A percentile compares a stretch with the other conserved stretches of the same genome.
Evolutionary conservation across 2,888 invertebrate species (phyloP).

Genomic region (Drosophila quinaria): DNA sequence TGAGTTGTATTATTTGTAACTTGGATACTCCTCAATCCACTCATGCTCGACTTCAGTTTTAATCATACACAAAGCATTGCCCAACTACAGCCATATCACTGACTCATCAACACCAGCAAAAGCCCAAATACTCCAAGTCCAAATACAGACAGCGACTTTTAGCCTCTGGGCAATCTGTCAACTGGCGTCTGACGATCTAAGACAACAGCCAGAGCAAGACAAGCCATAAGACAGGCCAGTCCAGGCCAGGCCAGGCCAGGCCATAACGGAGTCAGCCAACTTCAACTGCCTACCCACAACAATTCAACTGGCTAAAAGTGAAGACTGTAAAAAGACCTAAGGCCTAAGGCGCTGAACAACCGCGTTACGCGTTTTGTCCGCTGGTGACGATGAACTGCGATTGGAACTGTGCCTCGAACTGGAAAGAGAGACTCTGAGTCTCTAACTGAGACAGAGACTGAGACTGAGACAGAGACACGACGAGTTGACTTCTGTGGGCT

Average conservation of each 20-base stretch:
- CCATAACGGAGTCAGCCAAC: slow-evolving; percentile 12
- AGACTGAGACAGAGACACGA: slow-evolving; percentile 16
- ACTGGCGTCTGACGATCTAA: slow-evolving; percentile 75
- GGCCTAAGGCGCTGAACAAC: slow-evolving; percentile 67
- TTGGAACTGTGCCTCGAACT: slow-evolving; percentile 24
- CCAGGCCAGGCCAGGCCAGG: slow-evolving; percentile 14
- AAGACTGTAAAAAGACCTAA: slow-evolving; percentile 50
- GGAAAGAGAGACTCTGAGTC: slow-evolving; percentile 6
- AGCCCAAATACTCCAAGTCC: slow-evolving; percentile 45
- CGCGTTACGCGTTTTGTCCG: slow-evolving; percentile 74
- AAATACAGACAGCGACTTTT: slow-evolving; percentile 64
- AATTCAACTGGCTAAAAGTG: slow-evolving; percentile 49
- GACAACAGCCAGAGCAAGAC: slow-evolving; percentile 53
- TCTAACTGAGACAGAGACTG: slow-evolving; percentile 10
- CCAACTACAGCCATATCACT: slow-evolving; percentile 49
- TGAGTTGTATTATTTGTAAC: neutral
- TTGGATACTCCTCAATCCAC: neutral
- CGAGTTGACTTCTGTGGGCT: slow-evolving; percentile 55
- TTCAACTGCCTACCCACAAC: slow-evolving; percentile 31
- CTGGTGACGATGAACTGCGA: slow-evolving; percentile 77
- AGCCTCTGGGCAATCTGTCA: slow-evolving; percentile 78
- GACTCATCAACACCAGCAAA: slow-evolving; percentile 68
- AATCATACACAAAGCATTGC: slow-evolving; percentile 8
- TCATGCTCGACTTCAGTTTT: neutral
- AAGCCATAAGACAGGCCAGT: neutral